A percentile compares a stretch with the other conserved stretches of the same genome.
Conservation (phyloP, 2,888 invertebrate species). For the Muscina levida region DNA sequence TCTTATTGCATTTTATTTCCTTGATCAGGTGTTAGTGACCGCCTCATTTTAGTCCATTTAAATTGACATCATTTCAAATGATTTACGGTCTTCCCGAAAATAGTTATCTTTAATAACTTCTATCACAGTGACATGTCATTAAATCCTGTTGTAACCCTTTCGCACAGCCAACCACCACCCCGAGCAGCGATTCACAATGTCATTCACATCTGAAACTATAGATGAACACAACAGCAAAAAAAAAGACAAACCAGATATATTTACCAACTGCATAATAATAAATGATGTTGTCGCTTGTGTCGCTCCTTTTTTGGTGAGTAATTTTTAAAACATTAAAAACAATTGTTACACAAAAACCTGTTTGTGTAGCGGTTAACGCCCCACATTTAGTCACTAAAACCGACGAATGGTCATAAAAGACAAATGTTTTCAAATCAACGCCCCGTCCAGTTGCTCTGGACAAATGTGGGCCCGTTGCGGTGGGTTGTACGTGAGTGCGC, state of each 20-base stretch:
- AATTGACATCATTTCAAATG: no score
- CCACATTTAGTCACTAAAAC: constrained; percentile 50
- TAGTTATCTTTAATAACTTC: no score
- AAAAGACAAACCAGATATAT: not conserved
- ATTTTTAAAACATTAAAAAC: constrained; percentile 60
- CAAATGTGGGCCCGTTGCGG: constrained; percentile 40
- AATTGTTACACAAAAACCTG: constrained; percentile 59
- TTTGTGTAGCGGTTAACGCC: constrained; percentile 64
- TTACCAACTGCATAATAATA: constrained; percentile 42
- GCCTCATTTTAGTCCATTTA: no score
- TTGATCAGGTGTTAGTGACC: no score
- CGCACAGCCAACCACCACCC: not conserved
- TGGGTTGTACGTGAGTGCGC: not conserved
- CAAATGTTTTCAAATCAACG: constrained; percentile 64
- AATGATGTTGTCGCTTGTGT: constrained; percentile 38
- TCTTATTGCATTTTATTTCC: no score
- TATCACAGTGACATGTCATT: constrained; percentile 9
- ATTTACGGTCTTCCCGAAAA: no score
- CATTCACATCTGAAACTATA: no score
- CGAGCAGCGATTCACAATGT: not conserved
- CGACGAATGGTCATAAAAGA: constrained; percentile 64
- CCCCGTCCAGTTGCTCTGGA: constrained; percentile 60
- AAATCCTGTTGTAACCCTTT: constrained; percentile 37
- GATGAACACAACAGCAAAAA: not conserved
- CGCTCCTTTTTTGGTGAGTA: constrained; percentile 13